These are phyloP conservation scores for Macropis europaea DNA, from an alignment of 2,888 invertebrate species.

Conservation along the genomic window DNA sequence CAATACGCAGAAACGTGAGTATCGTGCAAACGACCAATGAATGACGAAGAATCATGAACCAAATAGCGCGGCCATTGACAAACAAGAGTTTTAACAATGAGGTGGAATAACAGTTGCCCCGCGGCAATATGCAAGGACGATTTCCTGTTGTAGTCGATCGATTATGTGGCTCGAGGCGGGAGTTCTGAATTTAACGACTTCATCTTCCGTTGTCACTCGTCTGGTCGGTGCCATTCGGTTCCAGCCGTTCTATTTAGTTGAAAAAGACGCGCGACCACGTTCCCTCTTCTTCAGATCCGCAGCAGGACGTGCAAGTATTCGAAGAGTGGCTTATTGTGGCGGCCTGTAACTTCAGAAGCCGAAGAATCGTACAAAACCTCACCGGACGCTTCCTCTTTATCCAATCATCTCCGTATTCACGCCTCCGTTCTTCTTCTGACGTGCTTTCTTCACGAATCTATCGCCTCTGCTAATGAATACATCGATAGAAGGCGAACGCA, in stretches of 20 bases:
- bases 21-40: no score
- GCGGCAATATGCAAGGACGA: not conserved
- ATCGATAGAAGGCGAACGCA: constrained; percentile 54
- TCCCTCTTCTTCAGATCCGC: constrained; percentile 37
- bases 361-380: constrained; percentile 55
- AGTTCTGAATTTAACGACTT: constrained; percentile 42
- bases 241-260: not conserved
- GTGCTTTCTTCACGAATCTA: constrained; percentile 55
- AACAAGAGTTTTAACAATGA: constrained; percentile 3
- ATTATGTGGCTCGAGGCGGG: not conserved
- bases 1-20: no score
- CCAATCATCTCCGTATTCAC: constrained; percentile 77
- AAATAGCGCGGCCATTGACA: no score
- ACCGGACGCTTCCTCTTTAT: constrained; percentile 71
- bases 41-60: no score
- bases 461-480: constrained; percentile 58
- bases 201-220: constrained; percentile 27
- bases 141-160: constrained; percentile 12
- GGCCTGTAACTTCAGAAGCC: constrained; percentile 63
- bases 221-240: constrained; percentile 31
- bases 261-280: constrained; percentile 39
- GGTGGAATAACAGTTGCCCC: constrained; percentile 1
- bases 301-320: constrained; percentile 22
- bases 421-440: constrained; percentile 58
- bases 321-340: constrained; percentile 58